A percentile compares a stretch with the other conserved stretches of the same genome.
phyloP scores from a whole-genome alignment of 1,140 invertebrate genomes.

The Cyclargus thomasi region DNA sequence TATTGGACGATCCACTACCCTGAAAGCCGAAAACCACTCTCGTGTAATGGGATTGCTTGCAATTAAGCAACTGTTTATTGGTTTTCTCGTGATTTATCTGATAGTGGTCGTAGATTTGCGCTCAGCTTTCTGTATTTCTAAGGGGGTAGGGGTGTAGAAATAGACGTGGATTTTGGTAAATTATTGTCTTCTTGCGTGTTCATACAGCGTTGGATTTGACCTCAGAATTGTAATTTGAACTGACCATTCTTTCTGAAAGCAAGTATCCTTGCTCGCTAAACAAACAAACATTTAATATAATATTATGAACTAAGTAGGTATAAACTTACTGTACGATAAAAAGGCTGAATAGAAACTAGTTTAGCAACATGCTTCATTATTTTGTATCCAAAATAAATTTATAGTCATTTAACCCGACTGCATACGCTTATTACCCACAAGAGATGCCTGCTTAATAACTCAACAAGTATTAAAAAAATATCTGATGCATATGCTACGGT shows the following conservation, averaged over 20 bases:
- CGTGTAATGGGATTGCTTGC: neutral
- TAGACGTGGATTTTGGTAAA: too few species aligned
- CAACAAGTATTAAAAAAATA: neutral
- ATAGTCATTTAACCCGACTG: neutral
- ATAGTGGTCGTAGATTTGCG: neutral
- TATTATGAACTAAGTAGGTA: too few species aligned
- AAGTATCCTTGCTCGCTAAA: too few species aligned
- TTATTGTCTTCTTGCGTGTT: too few species aligned
- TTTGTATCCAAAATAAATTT: neutral
- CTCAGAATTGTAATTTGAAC: too few species aligned
- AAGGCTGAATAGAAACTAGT: neutral
- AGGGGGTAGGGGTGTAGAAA: neutral
- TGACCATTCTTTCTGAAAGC: too few species aligned
- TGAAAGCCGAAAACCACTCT: neutral
- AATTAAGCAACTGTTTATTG: neutral
- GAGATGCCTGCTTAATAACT: neutral
- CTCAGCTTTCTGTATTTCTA: neutral
- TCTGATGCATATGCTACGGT: too few species aligned
- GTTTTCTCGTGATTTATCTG: neutral
- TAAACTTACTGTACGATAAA: neutral
- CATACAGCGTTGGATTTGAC: too few species aligned
- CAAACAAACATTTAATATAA: too few species aligned
- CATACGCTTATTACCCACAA: neutral
- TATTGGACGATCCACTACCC: neutral
- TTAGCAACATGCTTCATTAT: neutral